Conservation (phyloP, 2,113 vertebrate species). For the Macquaria ambigua region DNA sequence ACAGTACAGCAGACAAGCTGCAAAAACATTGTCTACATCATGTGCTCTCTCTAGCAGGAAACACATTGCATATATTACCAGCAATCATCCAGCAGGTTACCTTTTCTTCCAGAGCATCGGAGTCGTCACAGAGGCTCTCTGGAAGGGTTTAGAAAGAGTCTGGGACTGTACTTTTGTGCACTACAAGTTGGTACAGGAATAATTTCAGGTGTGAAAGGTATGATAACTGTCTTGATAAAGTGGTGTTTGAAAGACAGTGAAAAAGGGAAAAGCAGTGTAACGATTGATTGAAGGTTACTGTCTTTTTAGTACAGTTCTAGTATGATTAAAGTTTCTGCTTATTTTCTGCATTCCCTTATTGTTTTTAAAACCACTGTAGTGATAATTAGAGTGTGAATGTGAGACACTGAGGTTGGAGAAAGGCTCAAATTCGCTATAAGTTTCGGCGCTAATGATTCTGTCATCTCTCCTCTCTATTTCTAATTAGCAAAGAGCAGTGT, state of each 20-base stretch:
- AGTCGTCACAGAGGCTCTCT: neutral
- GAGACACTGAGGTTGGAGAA: too few relatives aligned
- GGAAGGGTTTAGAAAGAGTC: neutral
- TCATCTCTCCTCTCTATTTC: too few relatives aligned
- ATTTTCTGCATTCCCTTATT: neutral
- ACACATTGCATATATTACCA: neutral
- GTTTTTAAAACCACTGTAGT: neutral
- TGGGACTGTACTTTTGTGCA: neutral
- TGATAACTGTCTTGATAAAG: slow-evolving; percentile 1
- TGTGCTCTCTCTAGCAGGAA: neutral
- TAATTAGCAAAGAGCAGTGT: too few relatives aligned
- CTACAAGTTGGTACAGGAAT: slow-evolving; percentile 3
- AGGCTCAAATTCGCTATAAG: too few relatives aligned
- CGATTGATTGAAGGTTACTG: neutral
- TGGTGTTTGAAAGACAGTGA: neutral
- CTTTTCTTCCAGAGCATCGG: neutral
- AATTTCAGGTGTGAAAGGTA: neutral
- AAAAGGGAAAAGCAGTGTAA: too few relatives aligned
- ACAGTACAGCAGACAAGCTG: neutral
- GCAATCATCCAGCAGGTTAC: neutral
- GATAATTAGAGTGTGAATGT: too few relatives aligned
- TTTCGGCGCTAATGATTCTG: too few relatives aligned
- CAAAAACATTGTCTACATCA: neutral
- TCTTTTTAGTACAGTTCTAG: neutral
- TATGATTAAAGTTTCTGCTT: neutral